phyloP scores from a whole-genome alignment of 2,113 vertebrate genomes.

The Hippocampus abdominalis region DNA sequence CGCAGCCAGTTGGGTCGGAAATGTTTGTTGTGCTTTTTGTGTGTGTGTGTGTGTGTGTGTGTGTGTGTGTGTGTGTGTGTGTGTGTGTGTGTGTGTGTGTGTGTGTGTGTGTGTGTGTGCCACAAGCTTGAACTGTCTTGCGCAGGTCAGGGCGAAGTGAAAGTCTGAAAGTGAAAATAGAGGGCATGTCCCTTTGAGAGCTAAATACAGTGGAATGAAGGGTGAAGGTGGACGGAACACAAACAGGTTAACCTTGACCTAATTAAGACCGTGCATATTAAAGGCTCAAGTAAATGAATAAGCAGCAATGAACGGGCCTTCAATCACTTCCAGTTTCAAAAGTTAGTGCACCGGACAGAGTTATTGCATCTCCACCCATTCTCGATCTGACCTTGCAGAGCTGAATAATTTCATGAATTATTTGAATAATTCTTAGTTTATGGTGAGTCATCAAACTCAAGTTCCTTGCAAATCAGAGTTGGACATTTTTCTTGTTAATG shows the following conservation, averaged over 20 bases:
- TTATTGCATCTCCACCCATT: conserved; percentile 1
- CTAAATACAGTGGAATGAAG: conserved; percentile 17
- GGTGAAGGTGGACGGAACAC: conserved; percentile 36
- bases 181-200: conserved; percentile 17
- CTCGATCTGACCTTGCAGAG: not conserved
- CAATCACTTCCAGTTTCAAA: not conserved
- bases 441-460: not conserved
- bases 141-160: conserved; percentile 43
- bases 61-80: conserved; percentile 6
- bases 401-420: not conserved
- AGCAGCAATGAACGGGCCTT: not conserved
- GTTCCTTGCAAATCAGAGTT: not conserved
- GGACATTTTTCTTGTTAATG: not conserved
- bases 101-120: not conserved
- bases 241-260: conserved; percentile 33
- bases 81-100: not conserved
- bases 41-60: conserved; percentile 1
- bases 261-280: conserved; percentile 8
- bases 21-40: conserved; percentile 10
- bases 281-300: not conserved
- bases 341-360: not conserved
- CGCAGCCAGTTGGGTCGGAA: conserved; percentile 13
- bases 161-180: conserved; percentile 35
- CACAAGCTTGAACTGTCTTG: conserved; percentile 32
- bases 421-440: too few relatives aligned